These are phyloP conservation scores for Caenorhabditis latens DNA, from an alignment of 1,140 invertebrate genomes.

Conservation along the genomic window DNA sequence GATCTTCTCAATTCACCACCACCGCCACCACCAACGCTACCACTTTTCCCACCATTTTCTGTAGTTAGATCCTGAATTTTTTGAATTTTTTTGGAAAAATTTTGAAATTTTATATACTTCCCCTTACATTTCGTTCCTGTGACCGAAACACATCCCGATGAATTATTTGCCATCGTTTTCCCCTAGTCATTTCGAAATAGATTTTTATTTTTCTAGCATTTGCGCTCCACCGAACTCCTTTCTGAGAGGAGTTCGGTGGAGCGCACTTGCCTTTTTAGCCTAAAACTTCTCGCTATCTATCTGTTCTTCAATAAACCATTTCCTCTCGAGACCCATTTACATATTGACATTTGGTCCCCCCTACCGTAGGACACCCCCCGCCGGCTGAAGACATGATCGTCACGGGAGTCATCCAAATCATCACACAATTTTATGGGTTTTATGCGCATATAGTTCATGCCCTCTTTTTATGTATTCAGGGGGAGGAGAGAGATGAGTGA, in stretches of 20 bases:
- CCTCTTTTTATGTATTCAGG: slow-evolving; percentile 26
- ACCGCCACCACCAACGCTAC: slow-evolving; percentile 5
- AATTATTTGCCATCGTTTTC: neutral
- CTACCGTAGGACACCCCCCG: slow-evolving; percentile 6
- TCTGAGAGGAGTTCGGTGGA: too few relatives aligned
- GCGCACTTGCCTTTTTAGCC: too few relatives aligned
- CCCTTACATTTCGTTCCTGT: slow-evolving; percentile 31
- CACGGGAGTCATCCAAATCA: slow-evolving; percentile 53
- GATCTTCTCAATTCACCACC: slow-evolving; percentile 6
- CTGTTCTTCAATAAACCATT: neutral
- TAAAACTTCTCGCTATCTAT: neutral
- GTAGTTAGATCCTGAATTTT: neutral
- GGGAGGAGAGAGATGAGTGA: too few relatives aligned
- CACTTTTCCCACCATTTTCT: slow-evolving; percentile 4
- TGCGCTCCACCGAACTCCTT: too few relatives aligned
- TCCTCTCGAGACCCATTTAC: slow-evolving; percentile 25
- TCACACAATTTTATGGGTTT: slow-evolving; percentile 39
- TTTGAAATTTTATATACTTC: too few relatives aligned
- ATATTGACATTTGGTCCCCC: slow-evolving; percentile 55
- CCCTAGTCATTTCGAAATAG: slow-evolving; percentile 21
- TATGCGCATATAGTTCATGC: slow-evolving; percentile 42
- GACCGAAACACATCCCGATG: slow-evolving; percentile 52
- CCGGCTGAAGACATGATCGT: slow-evolving; percentile 9
- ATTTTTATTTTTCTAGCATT: neutral
- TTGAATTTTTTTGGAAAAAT: too few relatives aligned